These are phyloP conservation scores for Liposcelis brunnea DNA, from an alignment of 2,888 invertebrate genomes.

Conservation along the genomic window DNA sequence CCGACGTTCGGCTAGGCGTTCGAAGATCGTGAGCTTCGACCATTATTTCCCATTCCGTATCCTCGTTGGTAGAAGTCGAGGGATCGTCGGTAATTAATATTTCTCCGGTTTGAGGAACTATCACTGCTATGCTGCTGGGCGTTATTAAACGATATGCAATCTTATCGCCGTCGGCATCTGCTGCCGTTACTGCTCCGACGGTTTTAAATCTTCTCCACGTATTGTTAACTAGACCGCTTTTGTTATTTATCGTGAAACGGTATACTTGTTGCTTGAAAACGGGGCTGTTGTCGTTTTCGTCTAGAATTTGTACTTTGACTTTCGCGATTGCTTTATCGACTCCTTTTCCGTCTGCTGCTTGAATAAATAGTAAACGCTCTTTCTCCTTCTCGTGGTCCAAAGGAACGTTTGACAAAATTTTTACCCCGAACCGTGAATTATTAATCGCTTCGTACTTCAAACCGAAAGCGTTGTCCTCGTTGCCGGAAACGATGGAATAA, in stretches of 20 bases:
- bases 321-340: constrained; percentile 68
- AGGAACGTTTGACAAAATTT: constrained; percentile 50
- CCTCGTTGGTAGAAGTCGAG: constrained; percentile 31
- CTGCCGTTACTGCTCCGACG: constrained; percentile 71
- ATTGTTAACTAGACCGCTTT: constrained; percentile 39
- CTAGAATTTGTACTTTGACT: constrained; percentile 55
- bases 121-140: constrained; percentile 66
- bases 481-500: constrained; percentile 64
- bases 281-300: constrained; percentile 87
- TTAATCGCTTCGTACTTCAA: constrained; percentile 37
- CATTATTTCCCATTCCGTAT: constrained; percentile 45
- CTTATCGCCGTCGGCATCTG: constrained; percentile 80
- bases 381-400: constrained; percentile 62
- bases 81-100: constrained; percentile 69
- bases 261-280: constrained; percentile 63
- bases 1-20: constrained; percentile 50
- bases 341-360: constrained; percentile 62
- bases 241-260: constrained; percentile 40
- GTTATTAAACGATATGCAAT: constrained; percentile 71
- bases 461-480: constrained; percentile 55
- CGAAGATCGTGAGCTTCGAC: constrained; percentile 73
- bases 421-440: background rate
- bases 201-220: constrained; percentile 63
- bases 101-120: constrained; percentile 86
- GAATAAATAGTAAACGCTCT: constrained; percentile 55